Evolutionary conservation across 2,888 invertebrate genomes (phyloP), one percentile per base, ranked within the genome.

Genomic region (Rhogogaster chlorosoma): DNA sequence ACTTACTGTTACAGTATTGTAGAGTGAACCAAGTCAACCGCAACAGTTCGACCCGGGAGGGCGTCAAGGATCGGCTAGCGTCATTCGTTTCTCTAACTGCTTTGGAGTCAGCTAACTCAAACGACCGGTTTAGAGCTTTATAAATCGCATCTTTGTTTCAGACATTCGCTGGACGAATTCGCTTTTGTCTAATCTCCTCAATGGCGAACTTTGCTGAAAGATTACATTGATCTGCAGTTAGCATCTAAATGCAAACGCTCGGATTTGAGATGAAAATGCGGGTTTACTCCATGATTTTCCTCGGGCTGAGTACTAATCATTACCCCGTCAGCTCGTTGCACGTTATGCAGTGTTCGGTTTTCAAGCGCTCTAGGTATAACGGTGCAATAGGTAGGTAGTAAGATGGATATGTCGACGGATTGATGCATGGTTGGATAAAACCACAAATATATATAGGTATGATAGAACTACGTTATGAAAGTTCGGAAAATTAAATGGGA

Each of bases 391-490:
- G 42, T 38, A 73, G 22, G 71, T 26, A 22, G 71, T 73, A 42
- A 38, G 71, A 73, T 73, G n/a, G 42, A 42, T 73, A 38, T 73
- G 42, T 36, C 42, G 42, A 22, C 42, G 71, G 71, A 42, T 73
- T 73, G 71, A 73, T 42, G 71, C 71, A 73, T n/a, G 71, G 71
- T 73, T 42, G 71, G n/a, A n/a, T 73, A 73, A 73, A 42, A 42
- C 29, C 26, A 61, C 22, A 10, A 5, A 42, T 6, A 42, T 10
- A 42, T 42, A 42, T 42, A 61, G 4, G 61, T 61, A 26, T 26
- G 26, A 61, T 12, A 26, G 26, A 61, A 61, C 12, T 61, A 10
- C 61, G 10, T 12, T 26, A 26, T 61, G 61, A 61, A 61, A 61
- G 26, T 61, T 12, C 26, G 22, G 61, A 26, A 12, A 26, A 61